These are phyloP conservation scores for Tetragonula carbonaria DNA, from an alignment of 2,888 invertebrate species.

Conservation along the genomic window DNA sequence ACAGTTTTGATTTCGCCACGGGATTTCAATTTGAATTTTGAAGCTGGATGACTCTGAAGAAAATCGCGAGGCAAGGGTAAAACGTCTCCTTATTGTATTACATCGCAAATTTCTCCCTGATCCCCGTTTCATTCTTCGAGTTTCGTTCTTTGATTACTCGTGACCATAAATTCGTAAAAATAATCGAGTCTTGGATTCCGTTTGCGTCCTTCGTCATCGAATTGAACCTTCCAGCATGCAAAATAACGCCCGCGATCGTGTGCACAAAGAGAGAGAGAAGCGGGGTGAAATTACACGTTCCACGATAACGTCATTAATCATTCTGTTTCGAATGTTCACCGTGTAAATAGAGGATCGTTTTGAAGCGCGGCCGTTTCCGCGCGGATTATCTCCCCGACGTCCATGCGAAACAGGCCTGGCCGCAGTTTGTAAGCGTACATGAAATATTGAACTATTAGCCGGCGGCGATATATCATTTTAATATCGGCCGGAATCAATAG, in stretches of 20 bases:
- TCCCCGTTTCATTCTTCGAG: too few relatives aligned
- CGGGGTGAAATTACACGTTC: conserved; percentile 45
- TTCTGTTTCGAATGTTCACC: conserved; percentile 58
- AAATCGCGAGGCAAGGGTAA: too few relatives aligned
- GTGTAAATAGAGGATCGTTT: conserved; percentile 61
- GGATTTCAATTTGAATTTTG: too few relatives aligned
- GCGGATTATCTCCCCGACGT: conserved; percentile 50
- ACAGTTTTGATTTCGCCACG: too few relatives aligned
- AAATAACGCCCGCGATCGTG: background rate
- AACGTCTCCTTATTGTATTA: too few relatives aligned
- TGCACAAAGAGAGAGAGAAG: background rate
- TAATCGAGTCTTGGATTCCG: background rate
- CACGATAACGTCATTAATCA: conserved; percentile 60
- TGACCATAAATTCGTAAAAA: background rate
- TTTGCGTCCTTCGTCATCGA: background rate
- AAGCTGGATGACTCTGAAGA: too few relatives aligned
- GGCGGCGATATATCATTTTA: conserved; percentile 39
- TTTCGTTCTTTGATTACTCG: too few relatives aligned
- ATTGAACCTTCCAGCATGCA: background rate
- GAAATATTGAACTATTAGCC: conserved; percentile 49
- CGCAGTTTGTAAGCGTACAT: conserved; percentile 31
- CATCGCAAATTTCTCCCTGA: too few relatives aligned
- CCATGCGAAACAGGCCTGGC: conserved; percentile 35
- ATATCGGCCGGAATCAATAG: conserved; percentile 32
- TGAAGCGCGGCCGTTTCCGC: conserved; percentile 42